Percentiles rank a stretch among this genome's conserved stretches.
phyloP scores from a whole-genome alignment of 2,888 invertebrate species.

The Pachycephus smyrnensis region DNA sequence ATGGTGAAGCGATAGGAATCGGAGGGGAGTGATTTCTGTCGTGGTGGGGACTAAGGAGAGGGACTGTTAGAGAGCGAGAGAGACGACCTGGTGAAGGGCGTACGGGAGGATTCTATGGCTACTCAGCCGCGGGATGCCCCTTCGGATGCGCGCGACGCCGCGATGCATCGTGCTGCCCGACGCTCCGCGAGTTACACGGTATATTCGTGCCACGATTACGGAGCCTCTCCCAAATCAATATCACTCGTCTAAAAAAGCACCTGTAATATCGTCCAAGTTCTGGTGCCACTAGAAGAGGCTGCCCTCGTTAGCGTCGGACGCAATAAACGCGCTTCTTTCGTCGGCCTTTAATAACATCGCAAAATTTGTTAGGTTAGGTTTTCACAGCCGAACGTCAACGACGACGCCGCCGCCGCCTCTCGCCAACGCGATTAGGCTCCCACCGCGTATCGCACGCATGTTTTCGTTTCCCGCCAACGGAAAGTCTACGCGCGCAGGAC shows the following conservation, averaged over 20 bases:
- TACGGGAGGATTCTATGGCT: constrained; percentile 34
- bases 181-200: constrained; percentile 57
- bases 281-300: constrained; percentile 5
- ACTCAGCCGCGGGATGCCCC: constrained; percentile 65
- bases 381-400: no score
- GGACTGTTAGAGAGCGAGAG: constrained; percentile 14
- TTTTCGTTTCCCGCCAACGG: constrained; percentile 33
- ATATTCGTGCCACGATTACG: constrained; percentile 63
- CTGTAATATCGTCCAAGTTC: constrained; percentile 43
- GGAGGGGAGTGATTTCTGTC: constrained; percentile 19
- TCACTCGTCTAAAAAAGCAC: constrained; percentile 64
- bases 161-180: constrained; percentile 59
- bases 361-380: no score
- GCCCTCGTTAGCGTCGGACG: no score
- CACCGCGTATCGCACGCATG: neutral
- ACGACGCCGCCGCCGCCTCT: no score
- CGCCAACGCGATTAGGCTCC: neutral
- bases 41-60: constrained; percentile 28
- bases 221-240: constrained; percentile 67
- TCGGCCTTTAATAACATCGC: no score
- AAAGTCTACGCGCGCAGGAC: constrained; percentile 1
- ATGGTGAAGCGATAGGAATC: no score
- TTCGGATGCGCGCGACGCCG: constrained; percentile 61
- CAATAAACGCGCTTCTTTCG: no score
- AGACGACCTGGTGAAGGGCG: neutral